Conservation (phyloP, 2,888 invertebrate species). For the Morpho achilles region DNA sequence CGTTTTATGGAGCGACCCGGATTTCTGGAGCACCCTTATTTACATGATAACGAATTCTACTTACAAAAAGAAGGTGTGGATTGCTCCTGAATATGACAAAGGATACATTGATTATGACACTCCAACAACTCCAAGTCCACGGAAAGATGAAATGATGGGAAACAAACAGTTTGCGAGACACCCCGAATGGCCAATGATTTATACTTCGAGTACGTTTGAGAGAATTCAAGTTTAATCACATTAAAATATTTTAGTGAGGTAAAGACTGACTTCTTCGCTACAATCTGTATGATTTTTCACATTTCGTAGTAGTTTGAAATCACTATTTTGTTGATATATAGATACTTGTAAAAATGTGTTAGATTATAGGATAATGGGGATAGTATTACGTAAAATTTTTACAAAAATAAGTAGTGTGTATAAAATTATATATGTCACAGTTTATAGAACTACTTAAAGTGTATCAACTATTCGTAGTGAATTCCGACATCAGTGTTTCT, state of each 20-base stretch:
- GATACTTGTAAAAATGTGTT: conserved; percentile 12
- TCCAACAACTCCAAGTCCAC: conserved; percentile 14
- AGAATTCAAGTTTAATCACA: conserved; percentile 62
- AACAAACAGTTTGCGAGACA: conserved; percentile 42
- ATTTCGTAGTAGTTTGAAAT: conserved; percentile 13
- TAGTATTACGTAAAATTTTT: conserved; percentile 28
- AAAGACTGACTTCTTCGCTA: conserved; percentile 72
- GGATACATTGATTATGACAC: neutral
- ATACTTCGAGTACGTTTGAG: conserved; percentile 45
- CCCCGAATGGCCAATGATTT: conserved; percentile 43
- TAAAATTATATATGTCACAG: conserved; percentile 11
- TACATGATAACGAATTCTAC: conserved; percentile 36
- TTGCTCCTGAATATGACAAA: conserved; percentile 15
- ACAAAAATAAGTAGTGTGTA: conserved; percentile 19
- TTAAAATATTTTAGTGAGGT: conserved; percentile 61
- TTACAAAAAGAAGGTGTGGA: conserved; percentile 26
- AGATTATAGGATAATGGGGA: conserved; percentile 6
- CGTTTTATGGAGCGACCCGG: conserved; percentile 59
- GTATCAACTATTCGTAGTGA: conserved; percentile 2
- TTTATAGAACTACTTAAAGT: neutral
- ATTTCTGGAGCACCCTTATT: conserved; percentile 57
- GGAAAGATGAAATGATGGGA: conserved; percentile 29
- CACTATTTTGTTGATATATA: conserved; percentile 9
- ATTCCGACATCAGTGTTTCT: conserved; percentile 6
- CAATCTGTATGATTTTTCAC: conserved; percentile 16